Conservation (phyloP, 1,140 invertebrate species). For the Leptopilina clavipes region DNA sequence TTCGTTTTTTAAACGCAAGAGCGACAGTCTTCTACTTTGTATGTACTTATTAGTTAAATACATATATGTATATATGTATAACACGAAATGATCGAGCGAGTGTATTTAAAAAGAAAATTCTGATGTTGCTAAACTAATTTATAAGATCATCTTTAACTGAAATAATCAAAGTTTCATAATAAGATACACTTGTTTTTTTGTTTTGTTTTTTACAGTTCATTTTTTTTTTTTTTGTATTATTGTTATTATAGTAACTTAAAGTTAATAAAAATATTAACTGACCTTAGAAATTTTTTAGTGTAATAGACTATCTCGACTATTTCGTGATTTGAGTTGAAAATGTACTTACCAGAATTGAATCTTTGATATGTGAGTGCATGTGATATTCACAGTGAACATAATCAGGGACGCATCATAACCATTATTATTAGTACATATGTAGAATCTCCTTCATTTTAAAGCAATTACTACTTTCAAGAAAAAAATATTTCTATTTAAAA, state of each 20-base stretch:
- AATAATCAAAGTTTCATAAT: no score
- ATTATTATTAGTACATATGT: conserved; percentile 45
- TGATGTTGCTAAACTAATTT: neutral
- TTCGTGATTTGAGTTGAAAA: conserved; percentile 54
- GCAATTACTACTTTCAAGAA: neutral
- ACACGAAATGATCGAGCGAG: conserved; percentile 57
- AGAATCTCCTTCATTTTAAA: conserved; percentile 4
- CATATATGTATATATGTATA: no score
- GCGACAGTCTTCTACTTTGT: conserved; percentile 62
- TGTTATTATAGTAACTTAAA: no score
- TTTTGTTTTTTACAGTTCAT: no score
- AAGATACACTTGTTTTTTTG: no score
- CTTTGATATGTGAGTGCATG: conserved; percentile 42
- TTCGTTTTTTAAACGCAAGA: conserved; percentile 46
- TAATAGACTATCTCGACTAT: conserved; percentile 63
- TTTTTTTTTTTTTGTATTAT: no score
- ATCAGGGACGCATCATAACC: conserved; percentile 67
- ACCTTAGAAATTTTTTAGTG: conserved; percentile 58
- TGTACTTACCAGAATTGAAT: conserved; percentile 61
- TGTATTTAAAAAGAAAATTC: conserved; percentile 40
- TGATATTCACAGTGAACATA: conserved; percentile 71
- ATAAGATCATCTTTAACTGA: neutral
- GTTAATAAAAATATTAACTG: no score
- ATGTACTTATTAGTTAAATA: neutral
- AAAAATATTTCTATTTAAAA: neutral